Evolutionary conservation across 2,797 vertebrate species (phyloP).

Genomic region (Apogon hyalosoma): DNA sequence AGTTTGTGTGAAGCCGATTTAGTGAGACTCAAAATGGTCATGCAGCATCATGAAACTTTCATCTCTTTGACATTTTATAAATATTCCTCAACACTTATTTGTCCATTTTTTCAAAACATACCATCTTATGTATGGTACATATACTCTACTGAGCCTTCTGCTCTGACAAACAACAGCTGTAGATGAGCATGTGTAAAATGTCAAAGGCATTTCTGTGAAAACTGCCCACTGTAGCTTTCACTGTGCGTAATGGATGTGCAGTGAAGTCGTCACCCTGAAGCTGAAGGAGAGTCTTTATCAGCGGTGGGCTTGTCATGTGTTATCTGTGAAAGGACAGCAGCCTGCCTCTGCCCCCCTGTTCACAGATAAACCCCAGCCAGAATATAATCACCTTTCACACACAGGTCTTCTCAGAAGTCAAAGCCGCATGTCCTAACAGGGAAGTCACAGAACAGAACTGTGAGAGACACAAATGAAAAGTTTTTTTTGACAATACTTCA

Average conservation of each 20-base stretch:
- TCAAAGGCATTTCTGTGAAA: slow-evolving; percentile 1
- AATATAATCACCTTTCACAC: slow-evolving; percentile 79
- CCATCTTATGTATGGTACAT: too few species aligned
- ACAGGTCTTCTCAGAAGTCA: slow-evolving; percentile 80
- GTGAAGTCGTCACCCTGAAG: slow-evolving; percentile 12
- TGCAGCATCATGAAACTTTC: too few species aligned
- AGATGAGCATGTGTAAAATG: neutral
- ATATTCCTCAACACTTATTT: too few species aligned
- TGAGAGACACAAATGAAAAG: too few species aligned
- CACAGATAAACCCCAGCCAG: slow-evolving; percentile 77
- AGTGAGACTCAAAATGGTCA: too few species aligned
- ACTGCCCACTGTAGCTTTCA: slow-evolving; percentile 1
- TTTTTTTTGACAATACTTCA: too few species aligned
- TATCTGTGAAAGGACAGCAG: slow-evolving; percentile 77
- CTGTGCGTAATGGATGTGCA: slow-evolving; percentile 6
- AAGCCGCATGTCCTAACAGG: slow-evolving; percentile 24
- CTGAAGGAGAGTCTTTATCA: slow-evolving; percentile 70
- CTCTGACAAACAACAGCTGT: too few species aligned
- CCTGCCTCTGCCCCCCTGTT: slow-evolving; percentile 38
- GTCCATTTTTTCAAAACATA: too few species aligned
- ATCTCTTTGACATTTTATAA: too few species aligned
- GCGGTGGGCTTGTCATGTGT: slow-evolving; percentile 59
- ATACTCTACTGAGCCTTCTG: too few species aligned
- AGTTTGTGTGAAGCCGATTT: too few species aligned
- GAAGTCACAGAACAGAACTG: slow-evolving; percentile 28